A percentile compares a stretch with the other conserved stretches of the same genome.
Evolutionary conservation across 2,113 vertebrate species (phyloP).

Genomic region (Peromyscus polionotus): DNA sequence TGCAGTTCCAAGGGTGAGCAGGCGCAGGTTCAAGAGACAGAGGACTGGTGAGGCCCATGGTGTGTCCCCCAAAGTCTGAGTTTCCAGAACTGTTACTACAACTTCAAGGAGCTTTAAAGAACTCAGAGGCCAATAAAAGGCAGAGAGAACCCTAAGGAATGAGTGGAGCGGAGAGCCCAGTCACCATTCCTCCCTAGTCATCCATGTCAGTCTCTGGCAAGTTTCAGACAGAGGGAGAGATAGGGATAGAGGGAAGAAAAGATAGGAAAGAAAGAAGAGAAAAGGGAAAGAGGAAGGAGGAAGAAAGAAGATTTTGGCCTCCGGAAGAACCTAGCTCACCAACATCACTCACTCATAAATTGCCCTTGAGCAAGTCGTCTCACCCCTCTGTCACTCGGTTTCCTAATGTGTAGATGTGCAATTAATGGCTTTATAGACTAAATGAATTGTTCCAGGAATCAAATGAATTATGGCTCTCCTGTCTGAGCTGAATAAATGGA

Average conservation of each 20-base stretch:
- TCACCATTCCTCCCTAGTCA: background rate
- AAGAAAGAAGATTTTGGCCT: background rate
- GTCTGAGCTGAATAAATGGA: background rate
- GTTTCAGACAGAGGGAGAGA: background rate
- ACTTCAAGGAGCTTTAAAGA: background rate
- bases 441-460: background rate
- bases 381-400: background rate
- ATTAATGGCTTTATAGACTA: background rate
- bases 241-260: background rate
- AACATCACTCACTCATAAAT: background rate
- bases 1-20: background rate
- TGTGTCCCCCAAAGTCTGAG: background rate
- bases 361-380: background rate
- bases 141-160: background rate
- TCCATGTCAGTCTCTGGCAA: background rate
- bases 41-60: background rate
- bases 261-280: background rate
- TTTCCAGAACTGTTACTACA: background rate
- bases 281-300: no score
- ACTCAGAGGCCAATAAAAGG: background rate
- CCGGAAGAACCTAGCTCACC: background rate
- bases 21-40: background rate
- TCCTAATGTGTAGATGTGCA: background rate
- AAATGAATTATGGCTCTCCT: background rate
- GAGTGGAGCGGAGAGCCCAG: rapidly evolving